phyloP scores from a whole-genome alignment of 2,113 vertebrate genomes.

The Brachypodius melanocephalos region DNA sequence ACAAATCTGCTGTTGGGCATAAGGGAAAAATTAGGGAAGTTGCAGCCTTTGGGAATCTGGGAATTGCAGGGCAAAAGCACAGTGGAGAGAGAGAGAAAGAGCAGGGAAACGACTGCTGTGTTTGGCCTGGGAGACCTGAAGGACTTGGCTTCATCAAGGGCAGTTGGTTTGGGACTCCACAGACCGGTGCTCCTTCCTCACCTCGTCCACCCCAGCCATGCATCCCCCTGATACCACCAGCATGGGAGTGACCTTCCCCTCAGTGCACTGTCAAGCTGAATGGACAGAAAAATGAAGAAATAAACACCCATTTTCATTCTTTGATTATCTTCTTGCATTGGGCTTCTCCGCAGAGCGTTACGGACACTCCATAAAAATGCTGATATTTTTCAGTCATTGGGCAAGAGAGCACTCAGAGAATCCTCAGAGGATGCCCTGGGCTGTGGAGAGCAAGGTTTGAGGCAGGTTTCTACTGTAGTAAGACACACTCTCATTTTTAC shows the following conservation, averaged over 20 bases:
- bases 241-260: neutral
- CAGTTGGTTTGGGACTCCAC: neutral
- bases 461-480: neutral
- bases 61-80: neutral
- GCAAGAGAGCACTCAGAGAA: neutral
- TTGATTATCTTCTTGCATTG: neutral
- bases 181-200: neutral
- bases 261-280: slow-evolving; percentile 6
- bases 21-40: neutral
- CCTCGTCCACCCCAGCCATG: neutral
- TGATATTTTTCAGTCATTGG: neutral
- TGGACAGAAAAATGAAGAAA: neutral
- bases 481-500: neutral
- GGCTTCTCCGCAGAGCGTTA: neutral
- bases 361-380: neutral
- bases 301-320: neutral
- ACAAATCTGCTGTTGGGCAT: fast-evolving
- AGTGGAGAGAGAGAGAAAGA: neutral
- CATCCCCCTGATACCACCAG: slow-evolving; percentile 10
- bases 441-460: neutral
- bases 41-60: neutral
- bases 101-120: neutral
- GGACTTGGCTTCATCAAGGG: neutral
- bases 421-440: neutral
- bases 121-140: neutral